A percentile compares a stretch with the other conserved stretches of the same genome.
Evolutionary conservation across 2,113 vertebrate species (phyloP).

Genomic region (Sceloporus tristichus): DNA sequence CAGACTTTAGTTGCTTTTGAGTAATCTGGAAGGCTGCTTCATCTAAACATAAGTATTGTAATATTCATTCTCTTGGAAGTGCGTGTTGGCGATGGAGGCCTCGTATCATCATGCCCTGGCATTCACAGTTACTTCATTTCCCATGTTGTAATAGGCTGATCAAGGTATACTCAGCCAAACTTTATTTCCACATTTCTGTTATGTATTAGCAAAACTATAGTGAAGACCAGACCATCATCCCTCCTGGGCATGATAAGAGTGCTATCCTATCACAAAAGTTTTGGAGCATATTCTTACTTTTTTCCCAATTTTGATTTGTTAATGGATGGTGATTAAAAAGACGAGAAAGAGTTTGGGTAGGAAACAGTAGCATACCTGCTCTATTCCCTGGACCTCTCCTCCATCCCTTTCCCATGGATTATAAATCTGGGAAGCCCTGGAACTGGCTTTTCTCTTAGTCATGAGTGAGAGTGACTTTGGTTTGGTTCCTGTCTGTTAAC

Average conservation of each 20-base stretch:
- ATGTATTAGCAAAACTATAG: neutral
- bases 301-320: neutral
- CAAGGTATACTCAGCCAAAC: neutral
- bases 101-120: no score
- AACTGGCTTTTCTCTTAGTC: neutral
- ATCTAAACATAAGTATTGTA: neutral
- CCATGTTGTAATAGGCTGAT: neutral
- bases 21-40: neutral
- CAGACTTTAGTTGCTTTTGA: neutral
- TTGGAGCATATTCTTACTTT: neutral
- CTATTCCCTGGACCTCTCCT: neutral
- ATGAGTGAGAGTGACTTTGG: neutral
- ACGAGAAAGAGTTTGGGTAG: neutral
- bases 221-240: neutral
- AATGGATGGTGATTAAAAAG: neutral
- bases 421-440: neutral
- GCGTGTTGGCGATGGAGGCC: no score
- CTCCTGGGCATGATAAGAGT: neutral
- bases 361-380: neutral
- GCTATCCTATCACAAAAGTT: no score
- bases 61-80: neutral
- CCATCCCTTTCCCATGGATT: neutral
- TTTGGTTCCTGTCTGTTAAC: neutral
- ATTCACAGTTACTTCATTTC: no score
- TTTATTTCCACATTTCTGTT: neutral